A percentile compares a stretch with the other conserved stretches of the same genome.
Conservation (phyloP, 2,888 invertebrate species). For the Camponotus fellah region DNA sequence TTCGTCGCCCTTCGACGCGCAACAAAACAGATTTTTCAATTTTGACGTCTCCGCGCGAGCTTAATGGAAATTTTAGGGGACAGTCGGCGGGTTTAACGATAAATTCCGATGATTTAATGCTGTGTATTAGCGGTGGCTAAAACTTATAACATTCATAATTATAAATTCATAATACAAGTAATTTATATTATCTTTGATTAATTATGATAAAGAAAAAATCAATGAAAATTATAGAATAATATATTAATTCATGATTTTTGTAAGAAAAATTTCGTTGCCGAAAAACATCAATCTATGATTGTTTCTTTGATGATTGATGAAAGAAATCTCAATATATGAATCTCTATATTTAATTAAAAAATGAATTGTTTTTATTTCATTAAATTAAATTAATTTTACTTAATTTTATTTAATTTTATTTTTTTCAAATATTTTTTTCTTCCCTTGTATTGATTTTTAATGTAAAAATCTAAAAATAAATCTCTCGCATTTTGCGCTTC, state of each 20-base stretch:
- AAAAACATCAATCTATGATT: neutral
- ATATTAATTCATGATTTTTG: neutral
- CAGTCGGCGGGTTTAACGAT: neutral
- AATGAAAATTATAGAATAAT: neutral
- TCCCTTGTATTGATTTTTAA: neutral
- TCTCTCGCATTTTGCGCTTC: neutral
- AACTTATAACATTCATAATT: conserved; percentile 5
- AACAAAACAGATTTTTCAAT: conserved; percentile 64
- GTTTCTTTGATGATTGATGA: neutral
- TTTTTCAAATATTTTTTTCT: neutral
- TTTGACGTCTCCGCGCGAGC: conserved; percentile 42
- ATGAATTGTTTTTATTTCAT: neutral
- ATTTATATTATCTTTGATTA: neutral
- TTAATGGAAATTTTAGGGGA: conserved; percentile 16
- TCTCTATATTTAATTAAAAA: neutral
- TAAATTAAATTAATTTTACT: too few relatives aligned
- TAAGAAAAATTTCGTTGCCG: neutral
- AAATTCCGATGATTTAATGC: conserved; percentile 39
- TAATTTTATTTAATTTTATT: neutral
- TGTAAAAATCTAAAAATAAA: conserved; percentile 32
- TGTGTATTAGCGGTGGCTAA: neutral
- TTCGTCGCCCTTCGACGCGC: conserved; percentile 26
- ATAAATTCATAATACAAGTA: neutral
- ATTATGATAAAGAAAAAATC: neutral
- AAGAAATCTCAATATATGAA: neutral